Base-by-base conservation (phyloP, 30 jellyfish, hydroid and myxozoan genomes). In the Hydractinia echinata region DNA sequence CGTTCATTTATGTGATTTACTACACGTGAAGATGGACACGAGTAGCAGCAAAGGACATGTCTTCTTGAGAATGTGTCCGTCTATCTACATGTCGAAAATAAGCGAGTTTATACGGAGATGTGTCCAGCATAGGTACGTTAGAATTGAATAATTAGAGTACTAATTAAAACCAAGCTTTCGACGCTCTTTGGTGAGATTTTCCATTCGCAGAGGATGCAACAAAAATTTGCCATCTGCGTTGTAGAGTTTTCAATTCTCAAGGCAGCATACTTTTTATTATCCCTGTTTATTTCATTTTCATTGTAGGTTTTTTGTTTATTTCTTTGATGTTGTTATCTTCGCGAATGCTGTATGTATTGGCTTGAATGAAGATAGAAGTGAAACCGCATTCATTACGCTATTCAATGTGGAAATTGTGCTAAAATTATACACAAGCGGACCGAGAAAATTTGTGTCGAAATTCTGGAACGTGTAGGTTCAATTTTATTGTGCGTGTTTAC, bases 331-430 rank as follows among this genome's bases (percentile, higher is more conserved):
- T 79, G 94, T 94, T 15, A 94, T 94, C 61, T 83, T 94, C 6
- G 95, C 90, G 62, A 94, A 94, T 55, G 96, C 99, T 1, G 73
- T 94, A 61, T 87, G 99, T 86, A 94, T 94, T 54, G 99, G 95
- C 8, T 76, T 88, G 68, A 94, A 84, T 53, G 68, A 70, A 53
- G 95, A 94, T 52, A 88, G 66, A 7, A 94, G 89, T 39, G 99
- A 94, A 61, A 68, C 81, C n/a, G 92, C 90, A 4, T 94, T 94
- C 71, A 88, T 94, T 9, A 76, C 70, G 7, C 48, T 85, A 20
- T 94, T 94, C 94, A 94, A 94, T 81, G 49, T 94, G 79, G 99
- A 94, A 77, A 94, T 94, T 76, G 8, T 82, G n/a, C 92, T 88
- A 54, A 94, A 94, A 81, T 58, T 88, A 67, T 94, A 88, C 90